Percentiles rank a stretch among this genome's conserved stretches.
Evolutionary conservation across 2,888 invertebrate genomes (phyloP).

Genomic region (Mesoligia furuncula): DNA sequence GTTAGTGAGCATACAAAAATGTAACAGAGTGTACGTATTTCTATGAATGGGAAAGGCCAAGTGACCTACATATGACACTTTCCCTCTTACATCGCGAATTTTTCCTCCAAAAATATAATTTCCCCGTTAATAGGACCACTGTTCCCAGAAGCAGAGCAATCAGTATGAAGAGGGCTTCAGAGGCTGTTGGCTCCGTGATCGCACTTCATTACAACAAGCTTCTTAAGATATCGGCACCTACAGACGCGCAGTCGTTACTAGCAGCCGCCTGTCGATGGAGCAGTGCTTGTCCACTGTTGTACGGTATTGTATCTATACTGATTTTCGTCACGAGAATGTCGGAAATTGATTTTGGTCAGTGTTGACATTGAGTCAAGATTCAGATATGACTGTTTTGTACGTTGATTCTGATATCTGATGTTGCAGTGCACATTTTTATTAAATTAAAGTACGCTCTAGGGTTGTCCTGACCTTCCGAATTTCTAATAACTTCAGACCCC

Average conservation of each 20-base stretch:
- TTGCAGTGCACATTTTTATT: too few species aligned
- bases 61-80: conserved; percentile 6
- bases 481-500: neutral
- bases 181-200: conserved; percentile 56
- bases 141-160: conserved; percentile 59
- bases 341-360: neutral
- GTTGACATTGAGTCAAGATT: neutral
- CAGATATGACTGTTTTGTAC: too few species aligned
- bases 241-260: conserved; percentile 62
- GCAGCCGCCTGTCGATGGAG: conserved; percentile 70
- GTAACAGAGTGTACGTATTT: neutral
- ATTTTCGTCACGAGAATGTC: neutral
- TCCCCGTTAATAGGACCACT: conserved; percentile 41
- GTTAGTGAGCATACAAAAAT: neutral
- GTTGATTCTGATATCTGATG: too few species aligned
- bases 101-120: conserved; percentile 37
- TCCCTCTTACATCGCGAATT: neutral
- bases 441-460: too few species aligned
- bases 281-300: conserved; percentile 51
- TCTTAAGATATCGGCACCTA: conserved; percentile 63
- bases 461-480: neutral
- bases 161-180: conserved; percentile 48
- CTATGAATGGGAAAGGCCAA: neutral
- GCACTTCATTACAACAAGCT: conserved; percentile 64
- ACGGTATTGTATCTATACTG: conserved; percentile 12